Base-by-base conservation (phyloP, 1,140 invertebrate species). In the Himalopsyche phryganea region DNA sequence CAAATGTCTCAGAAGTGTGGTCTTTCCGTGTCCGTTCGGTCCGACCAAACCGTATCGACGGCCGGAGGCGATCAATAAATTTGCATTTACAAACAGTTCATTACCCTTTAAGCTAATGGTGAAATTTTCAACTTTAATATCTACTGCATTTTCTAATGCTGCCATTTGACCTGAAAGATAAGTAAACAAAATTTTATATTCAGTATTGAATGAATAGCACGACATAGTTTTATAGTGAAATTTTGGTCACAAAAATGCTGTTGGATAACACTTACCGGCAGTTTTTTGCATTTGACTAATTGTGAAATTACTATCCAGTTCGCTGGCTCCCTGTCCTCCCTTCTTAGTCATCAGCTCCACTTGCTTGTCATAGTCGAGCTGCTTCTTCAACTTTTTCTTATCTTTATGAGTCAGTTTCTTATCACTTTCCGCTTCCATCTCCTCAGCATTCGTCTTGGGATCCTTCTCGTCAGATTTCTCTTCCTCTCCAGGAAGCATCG, bases 21-120 rank as follows among this genome's bases (percentile, higher is more conserved):
- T 99, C 81, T 99, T 99, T 10, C 98, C 97, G 80, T 98, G 94
- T 2, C 97, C 97, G 79, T 99, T 99, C 3, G 97, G 98, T 36
- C 98, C 98, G 18, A 99, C 96, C 4, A 99, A 78, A 69, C 98
- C 98, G 75, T 99, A 99, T 68, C 94, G 85, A 57, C 96, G 83
- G 0, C 94, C 93, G 68, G 92, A 85, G 2, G 96, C 94, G 65
- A 99, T 98, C 17, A 95, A 78, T 4, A 99, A 76, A 75, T 86
- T 94, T 1, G 98, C 98, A 79, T 99, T 99, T 9, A 95, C 89
- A 74, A 99, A 99, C 14, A 99, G 77, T 72, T 98, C 94, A 68
- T 98, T 97, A 33, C 98, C 98, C 73, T 94, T 92, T 0, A 97
- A 97, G 17, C 93, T 87, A 60, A 99, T 99, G 51, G 92, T 96